These are phyloP conservation scores for Machimus atricapillus DNA, from an alignment of 2,888 invertebrate genomes.

Conservation along the genomic window DNA sequence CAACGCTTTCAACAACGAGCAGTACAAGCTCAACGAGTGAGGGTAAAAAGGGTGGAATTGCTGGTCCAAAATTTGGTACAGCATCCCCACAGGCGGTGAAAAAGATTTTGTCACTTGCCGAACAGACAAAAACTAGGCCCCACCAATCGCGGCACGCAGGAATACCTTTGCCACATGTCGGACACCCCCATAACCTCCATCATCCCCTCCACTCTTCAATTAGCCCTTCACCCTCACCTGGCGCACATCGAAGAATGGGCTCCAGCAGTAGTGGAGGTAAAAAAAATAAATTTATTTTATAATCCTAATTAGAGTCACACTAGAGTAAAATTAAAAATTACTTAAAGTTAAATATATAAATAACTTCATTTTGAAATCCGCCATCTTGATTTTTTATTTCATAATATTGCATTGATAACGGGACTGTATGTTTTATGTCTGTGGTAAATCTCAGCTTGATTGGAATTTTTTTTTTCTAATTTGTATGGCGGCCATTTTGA, in stretches of 20 bases:
- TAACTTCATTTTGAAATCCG: too few species aligned
- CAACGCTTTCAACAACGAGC: slow-evolving; percentile 90
- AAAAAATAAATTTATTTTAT: neutral
- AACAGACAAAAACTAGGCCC: slow-evolving; percentile 85
- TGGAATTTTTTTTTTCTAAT: too few species aligned
- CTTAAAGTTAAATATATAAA: too few species aligned
- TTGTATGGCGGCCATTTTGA: too few species aligned
- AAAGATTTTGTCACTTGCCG: slow-evolving; percentile 90
- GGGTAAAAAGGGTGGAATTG: slow-evolving; percentile 66
- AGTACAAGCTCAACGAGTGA: slow-evolving; percentile 89
- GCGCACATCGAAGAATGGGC: slow-evolving; percentile 69
- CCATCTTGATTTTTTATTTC: too few species aligned
- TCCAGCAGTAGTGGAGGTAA: slow-evolving; percentile 63
- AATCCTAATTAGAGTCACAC: neutral
- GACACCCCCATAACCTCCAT: slow-evolving; percentile 55
- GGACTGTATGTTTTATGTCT: too few species aligned
- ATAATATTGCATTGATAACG: too few species aligned
- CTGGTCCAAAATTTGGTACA: slow-evolving; percentile 74
- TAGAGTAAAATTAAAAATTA: too few species aligned
- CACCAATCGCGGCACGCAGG: slow-evolving; percentile 80
- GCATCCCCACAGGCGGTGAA: slow-evolving; percentile 97
- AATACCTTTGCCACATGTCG: slow-evolving; percentile 68
- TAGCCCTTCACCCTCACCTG: slow-evolving; percentile 63
- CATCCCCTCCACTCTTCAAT: slow-evolving; percentile 51
- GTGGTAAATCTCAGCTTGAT: too few species aligned